Evolutionary conservation across 2,888 invertebrate species (phyloP).

Genomic region (Caenorhabditis wallacei): DNA sequence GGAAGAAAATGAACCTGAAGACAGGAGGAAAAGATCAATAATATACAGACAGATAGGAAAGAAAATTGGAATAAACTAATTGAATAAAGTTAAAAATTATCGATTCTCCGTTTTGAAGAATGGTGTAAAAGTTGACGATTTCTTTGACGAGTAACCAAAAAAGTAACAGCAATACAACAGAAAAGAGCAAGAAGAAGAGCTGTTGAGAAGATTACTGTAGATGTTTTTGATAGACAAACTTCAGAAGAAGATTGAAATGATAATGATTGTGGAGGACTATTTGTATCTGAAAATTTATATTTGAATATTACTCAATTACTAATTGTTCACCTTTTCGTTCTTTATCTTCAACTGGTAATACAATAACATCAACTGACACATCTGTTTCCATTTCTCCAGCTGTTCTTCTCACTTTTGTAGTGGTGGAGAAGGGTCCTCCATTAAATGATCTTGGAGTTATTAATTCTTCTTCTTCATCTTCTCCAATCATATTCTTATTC

Average conservation of each 20-base stretch:
- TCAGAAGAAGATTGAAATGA: constrained; percentile 59
- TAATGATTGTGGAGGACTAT: constrained; percentile 54
- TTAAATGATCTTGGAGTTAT: constrained; percentile 15
- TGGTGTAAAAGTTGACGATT: constrained; percentile 52
- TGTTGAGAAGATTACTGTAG: constrained; percentile 48
- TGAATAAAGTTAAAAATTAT: constrained; percentile 35
- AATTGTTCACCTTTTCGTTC: constrained; percentile 56
- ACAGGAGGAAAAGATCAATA: constrained; percentile 45
- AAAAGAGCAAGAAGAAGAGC: constrained; percentile 49
- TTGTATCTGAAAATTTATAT: constrained; percentile 44
- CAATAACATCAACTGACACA: constrained; percentile 79
- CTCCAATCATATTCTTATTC: neutral
- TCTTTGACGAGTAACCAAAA: constrained; percentile 51
- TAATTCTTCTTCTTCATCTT: constrained; percentile 15
- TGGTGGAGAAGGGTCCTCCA: constrained; percentile 9
- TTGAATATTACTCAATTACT: neutral
- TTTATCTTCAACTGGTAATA: constrained; percentile 75
- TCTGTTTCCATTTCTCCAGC: constrained; percentile 79
- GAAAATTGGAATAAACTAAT: constrained; percentile 14
- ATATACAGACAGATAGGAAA: constrained; percentile 57
- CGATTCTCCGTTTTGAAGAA: constrained; percentile 46
- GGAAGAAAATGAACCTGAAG: constrained; percentile 31
- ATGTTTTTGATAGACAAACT: constrained; percentile 60
- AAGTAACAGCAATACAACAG: constrained; percentile 50
- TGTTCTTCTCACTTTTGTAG: constrained; percentile 57